phyloP scores from a whole-genome alignment of 2,797 vertebrate species.

The Setipinna tenuifilis region DNA sequence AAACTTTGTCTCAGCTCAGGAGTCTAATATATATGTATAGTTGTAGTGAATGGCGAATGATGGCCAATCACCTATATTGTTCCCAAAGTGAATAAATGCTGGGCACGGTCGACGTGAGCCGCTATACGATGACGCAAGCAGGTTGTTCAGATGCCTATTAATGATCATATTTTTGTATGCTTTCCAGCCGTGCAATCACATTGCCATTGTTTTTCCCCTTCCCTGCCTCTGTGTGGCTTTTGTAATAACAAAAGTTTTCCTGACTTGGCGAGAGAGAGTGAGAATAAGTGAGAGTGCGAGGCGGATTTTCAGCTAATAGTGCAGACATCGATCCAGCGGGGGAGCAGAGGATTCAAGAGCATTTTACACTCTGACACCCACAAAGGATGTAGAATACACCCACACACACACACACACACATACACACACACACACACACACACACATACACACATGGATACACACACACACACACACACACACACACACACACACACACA shows the following conservation, averaged over 20 bases:
- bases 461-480: neutral
- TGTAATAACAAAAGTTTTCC: neutral
- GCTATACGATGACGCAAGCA: neutral
- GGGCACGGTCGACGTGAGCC: neutral
- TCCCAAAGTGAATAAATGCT: neutral
- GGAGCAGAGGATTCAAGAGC: neutral
- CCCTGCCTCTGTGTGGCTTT: neutral
- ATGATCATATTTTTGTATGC: too few species aligned
- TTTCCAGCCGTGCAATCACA: neutral
- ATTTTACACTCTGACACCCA: neutral
- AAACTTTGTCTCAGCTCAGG: neutral
- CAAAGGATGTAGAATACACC: too few species aligned
- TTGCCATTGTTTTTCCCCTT: neutral
- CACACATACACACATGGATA: too few species aligned
- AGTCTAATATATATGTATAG: neutral
- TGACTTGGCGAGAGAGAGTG: neutral
- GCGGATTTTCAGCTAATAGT: neutral
- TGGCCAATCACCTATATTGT: neutral
- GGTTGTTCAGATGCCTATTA: neutral
- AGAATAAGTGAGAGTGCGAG: neutral
- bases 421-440: too few species aligned
- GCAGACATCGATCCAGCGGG: neutral
- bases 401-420: too few species aligned
- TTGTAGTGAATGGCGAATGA: neutral
- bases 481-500: neutral